Conservation (phyloP, 1,140 invertebrate species). For the Zaprionus gabonicus region DNA sequence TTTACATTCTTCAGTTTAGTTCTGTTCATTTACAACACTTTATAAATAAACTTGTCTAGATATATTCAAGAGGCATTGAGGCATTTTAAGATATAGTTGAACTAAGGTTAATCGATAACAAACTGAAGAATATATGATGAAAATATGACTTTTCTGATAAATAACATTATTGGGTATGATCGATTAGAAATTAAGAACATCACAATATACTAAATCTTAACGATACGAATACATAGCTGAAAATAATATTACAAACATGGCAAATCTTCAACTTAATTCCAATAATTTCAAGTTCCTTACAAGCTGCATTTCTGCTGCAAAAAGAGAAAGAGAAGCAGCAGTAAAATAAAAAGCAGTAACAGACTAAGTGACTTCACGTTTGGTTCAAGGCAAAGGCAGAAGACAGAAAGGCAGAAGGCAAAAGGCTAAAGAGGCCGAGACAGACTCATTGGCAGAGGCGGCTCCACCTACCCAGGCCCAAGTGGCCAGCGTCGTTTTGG, state of each 20-base stretch:
- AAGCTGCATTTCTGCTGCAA: not conserved
- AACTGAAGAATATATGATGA: no score
- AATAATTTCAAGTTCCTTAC: not conserved
- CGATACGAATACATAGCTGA: not conserved
- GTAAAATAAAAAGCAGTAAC: conserved; percentile 4
- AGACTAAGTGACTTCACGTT: conserved; percentile 21
- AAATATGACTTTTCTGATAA: rapidly evolving
- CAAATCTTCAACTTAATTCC: not conserved
- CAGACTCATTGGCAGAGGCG: conserved; percentile 30
- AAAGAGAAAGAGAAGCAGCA: not conserved
- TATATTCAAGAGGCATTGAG: no score
- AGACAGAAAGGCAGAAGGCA: not conserved
- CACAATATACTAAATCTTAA: not conserved
- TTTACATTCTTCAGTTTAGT: no score
- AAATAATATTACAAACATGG: not conserved
- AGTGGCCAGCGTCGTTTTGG: conserved; percentile 61
- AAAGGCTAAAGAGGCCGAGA: conserved; percentile 7
- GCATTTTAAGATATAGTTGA: no score
- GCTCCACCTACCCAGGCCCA: conserved; percentile 65
- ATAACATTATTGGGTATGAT: no score
- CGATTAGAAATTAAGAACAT: no score
- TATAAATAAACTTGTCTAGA: no score
- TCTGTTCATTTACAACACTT: no score
- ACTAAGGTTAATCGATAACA: no score
- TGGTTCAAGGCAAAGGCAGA: conserved; percentile 41